These are phyloP conservation scores for Epizoanthus rinbou DNA, from an alignment of 92 coral and sea anemone species.

Conservation along the genomic window DNA sequence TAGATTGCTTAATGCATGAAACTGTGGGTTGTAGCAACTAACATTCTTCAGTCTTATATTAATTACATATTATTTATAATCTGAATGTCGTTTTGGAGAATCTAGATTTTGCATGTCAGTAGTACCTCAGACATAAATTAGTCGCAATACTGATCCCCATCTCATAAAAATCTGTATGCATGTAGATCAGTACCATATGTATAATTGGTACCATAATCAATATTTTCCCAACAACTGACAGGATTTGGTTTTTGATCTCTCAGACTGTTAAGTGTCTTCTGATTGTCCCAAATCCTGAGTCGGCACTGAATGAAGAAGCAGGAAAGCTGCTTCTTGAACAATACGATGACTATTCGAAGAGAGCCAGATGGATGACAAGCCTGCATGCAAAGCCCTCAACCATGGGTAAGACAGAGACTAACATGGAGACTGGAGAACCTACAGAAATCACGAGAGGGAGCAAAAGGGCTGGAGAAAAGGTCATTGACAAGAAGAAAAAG, in stretches of 20 bases:
- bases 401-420: conserved; percentile 51
- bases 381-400: conserved; percentile 85
- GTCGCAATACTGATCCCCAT: too few species aligned
- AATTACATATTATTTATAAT: too few species aligned
- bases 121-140: too few species aligned
- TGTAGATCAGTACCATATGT: neutral
- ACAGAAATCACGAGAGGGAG: conserved; percentile 77
- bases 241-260: too few species aligned
- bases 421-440: conserved; percentile 53
- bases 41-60: too few species aligned
- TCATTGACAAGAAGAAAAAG: conserved; percentile 93
- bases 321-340: conserved; percentile 93
- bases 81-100: neutral
- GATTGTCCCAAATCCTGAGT: conserved; percentile 98
- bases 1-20: too few species aligned
- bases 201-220: too few species aligned
- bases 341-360: conserved; percentile 94
- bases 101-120: too few species aligned
- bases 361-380: conserved; percentile 96
- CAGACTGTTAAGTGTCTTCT: conserved; percentile 97
- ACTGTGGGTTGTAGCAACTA: too few species aligned
- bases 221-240: too few species aligned
- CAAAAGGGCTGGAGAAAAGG: conserved; percentile 89
- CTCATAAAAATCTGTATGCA: too few species aligned
- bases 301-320: conserved; percentile 98